Conservation (phyloP, 2,797 vertebrate species). For the Nothura maculosa region DNA sequence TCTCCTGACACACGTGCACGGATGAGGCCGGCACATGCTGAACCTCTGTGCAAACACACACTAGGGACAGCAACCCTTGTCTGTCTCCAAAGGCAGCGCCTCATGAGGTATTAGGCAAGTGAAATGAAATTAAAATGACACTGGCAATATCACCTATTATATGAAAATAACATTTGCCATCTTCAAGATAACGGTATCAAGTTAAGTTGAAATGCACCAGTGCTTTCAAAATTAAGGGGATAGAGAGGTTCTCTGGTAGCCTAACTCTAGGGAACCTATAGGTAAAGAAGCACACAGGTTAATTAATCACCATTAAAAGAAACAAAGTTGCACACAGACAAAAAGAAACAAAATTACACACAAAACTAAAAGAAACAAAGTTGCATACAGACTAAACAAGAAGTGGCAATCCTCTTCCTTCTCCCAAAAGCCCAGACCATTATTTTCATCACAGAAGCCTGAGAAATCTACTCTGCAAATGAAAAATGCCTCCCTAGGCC, state of each 20-base stretch:
- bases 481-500: fast-evolving
- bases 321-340: background rate
- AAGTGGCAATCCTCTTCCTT: background rate
- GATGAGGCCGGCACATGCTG: background rate
- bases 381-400: background rate
- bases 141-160: background rate
- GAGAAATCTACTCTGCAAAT: background rate
- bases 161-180: constrained; percentile 2
- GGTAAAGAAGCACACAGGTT: background rate
- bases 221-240: background rate
- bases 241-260: background rate
- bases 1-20: background rate
- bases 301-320: background rate
- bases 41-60: background rate
- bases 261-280: background rate
- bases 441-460: background rate
- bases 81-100: background rate
- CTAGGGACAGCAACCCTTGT: background rate
- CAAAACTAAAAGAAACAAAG: background rate
- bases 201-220: background rate
- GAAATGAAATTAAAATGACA: background rate
- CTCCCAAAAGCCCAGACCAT: background rate
- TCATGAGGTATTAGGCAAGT: background rate
- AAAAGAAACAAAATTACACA: background rate
- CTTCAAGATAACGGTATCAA: background rate